Percentiles rank a stretch among this genome's conserved stretches.
phyloP scores from a whole-genome alignment of 2,797 vertebrate species.

The Enteromius treurensis region DNA sequence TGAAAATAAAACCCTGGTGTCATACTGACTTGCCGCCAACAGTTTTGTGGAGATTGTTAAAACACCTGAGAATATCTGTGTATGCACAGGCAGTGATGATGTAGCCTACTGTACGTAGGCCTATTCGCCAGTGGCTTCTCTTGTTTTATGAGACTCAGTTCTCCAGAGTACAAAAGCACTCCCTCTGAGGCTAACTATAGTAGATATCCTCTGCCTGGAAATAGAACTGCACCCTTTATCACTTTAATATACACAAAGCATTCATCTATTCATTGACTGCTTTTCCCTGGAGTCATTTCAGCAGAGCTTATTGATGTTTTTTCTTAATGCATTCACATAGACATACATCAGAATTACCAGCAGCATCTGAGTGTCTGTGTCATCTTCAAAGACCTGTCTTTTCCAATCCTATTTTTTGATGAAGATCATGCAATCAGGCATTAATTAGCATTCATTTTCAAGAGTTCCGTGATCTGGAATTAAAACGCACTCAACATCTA shows the following conservation, averaged over 20 bases:
- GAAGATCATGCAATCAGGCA: background rate
- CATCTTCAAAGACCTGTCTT: background rate
- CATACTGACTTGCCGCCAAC: background rate
- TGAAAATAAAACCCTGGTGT: background rate
- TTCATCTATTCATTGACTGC: constrained; percentile 30
- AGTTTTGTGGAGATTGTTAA: background rate
- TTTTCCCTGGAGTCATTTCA: constrained; percentile 46
- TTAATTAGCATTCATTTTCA: background rate
- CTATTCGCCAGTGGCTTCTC: constrained; percentile 21
- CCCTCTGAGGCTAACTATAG: constrained; percentile 44
- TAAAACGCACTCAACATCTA: background rate
- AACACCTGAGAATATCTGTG: constrained; percentile 15
- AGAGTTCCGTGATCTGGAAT: background rate
- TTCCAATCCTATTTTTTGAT: background rate
- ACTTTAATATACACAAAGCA: constrained; percentile 42
- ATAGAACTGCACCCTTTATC: constrained; percentile 12
- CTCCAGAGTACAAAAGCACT: constrained; percentile 35
- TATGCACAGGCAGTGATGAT: constrained; percentile 31
- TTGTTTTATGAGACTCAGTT: constrained; percentile 31
- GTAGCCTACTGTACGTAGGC: background rate
- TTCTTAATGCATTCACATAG: constrained; percentile 27
- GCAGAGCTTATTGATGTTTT: constrained; percentile 25
- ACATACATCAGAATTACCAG: constrained; percentile 4
- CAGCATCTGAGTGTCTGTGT: background rate
- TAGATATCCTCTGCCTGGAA: constrained; percentile 18